Percentiles rank a stretch among this genome's conserved stretches.
phyloP scores from a whole-genome alignment of 2,113 vertebrate species.

The Semnornis frantzii region DNA sequence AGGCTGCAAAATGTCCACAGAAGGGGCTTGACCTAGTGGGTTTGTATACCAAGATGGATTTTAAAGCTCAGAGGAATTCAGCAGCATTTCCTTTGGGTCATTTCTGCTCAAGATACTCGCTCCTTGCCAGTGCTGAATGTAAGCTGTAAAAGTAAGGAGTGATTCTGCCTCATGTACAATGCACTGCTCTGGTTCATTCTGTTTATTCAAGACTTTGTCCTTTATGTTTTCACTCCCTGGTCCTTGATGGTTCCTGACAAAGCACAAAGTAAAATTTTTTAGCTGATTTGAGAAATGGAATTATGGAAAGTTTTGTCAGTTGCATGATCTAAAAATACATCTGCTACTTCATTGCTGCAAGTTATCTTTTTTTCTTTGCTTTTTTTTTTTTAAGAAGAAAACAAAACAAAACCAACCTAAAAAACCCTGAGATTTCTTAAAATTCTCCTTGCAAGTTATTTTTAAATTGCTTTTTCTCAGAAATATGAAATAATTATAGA shows the following conservation, averaged over 20 bases:
- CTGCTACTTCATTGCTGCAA: not conserved
- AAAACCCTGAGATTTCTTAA: not conserved
- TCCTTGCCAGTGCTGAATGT: not conserved
- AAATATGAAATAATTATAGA: not conserved
- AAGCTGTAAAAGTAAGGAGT: not conserved
- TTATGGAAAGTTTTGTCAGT: not conserved
- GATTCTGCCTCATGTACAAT: not conserved
- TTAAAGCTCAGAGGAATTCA: not conserved
- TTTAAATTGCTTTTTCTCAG: not conserved
- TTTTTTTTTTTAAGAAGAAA: not conserved
- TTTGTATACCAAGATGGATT: not conserved
- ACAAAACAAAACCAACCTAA: not conserved
- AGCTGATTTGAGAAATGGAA: not conserved
- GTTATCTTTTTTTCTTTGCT: not conserved
- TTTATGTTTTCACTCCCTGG: not conserved
- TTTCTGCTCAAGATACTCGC: not conserved
- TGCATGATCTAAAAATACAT: not conserved
- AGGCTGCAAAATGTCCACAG: not conserved
- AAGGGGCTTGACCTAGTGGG: not conserved
- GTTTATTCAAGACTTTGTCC: not conserved
- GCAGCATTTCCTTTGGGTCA: not conserved
- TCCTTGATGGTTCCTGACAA: not conserved
- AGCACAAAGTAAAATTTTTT: not conserved
- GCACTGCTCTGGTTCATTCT: not conserved
- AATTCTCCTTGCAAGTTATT: not conserved